Conservation (phyloP, 2,888 invertebrate species). For the Cepaea hortensis region DNA sequence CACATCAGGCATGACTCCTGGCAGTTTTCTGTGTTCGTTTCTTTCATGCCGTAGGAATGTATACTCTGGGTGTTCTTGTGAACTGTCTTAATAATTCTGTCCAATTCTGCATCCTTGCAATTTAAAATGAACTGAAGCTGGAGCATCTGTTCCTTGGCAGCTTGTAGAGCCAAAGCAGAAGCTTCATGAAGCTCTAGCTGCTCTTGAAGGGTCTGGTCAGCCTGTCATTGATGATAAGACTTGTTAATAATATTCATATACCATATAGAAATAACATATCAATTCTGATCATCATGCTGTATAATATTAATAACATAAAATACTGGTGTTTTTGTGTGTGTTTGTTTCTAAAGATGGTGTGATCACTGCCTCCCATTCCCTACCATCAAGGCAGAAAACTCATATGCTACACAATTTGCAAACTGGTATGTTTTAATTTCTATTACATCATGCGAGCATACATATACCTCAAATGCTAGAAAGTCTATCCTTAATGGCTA, state of each 20-base stretch:
- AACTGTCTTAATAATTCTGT: slow-evolving; percentile 21
- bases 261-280: neutral
- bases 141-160: slow-evolving; percentile 70
- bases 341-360: too few species aligned
- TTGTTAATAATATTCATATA: slow-evolving; percentile 14
- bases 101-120: slow-evolving; percentile 52
- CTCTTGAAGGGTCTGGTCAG: slow-evolving; percentile 64
- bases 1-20: neutral
- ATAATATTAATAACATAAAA: too few species aligned
- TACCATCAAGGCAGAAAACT: too few species aligned
- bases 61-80: neutral
- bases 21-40: neutral
- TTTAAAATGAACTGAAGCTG: slow-evolving; percentile 63
- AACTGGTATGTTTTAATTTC: too few species aligned
- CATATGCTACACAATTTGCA: too few species aligned
- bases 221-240: slow-evolving; percentile 56
- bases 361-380: too few species aligned
- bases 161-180: slow-evolving; percentile 67
- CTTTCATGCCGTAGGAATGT: slow-evolving; percentile 17
- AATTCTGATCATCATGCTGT: neutral
- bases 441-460: too few species aligned
- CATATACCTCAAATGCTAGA: too few species aligned
- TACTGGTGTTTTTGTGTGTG: too few species aligned
- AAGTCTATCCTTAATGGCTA: too few species aligned
- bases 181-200: slow-evolving; percentile 63